A percentile compares a stretch with the other conserved stretches of the same genome.
Evolutionary conservation across 2,113 vertebrate species (phyloP).

Genomic region (Erinaceus europaeus): DNA sequence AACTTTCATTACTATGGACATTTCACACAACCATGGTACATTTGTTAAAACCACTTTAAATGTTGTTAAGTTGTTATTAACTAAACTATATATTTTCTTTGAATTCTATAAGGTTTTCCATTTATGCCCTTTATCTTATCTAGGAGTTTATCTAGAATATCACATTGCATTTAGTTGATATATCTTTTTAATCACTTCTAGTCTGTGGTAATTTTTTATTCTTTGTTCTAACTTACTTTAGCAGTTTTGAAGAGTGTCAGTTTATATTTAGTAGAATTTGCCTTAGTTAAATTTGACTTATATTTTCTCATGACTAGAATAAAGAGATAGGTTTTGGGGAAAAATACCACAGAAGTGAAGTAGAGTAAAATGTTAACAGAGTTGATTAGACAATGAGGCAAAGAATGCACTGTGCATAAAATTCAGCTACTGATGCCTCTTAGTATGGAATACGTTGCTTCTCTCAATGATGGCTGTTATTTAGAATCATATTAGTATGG

Average conservation of each 20-base stretch:
- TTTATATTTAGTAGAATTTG: background rate
- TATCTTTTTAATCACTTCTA: background rate
- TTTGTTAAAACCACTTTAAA: background rate
- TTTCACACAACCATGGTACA: background rate
- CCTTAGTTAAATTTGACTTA: constrained; percentile 29
- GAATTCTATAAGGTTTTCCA: background rate
- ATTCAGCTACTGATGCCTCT: background rate
- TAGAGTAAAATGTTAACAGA: background rate
- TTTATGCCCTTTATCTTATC: background rate
- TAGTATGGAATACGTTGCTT: background rate
- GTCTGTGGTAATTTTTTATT: background rate
- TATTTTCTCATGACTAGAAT: constrained; percentile 16
- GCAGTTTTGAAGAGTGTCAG: background rate
- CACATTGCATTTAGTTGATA: background rate
- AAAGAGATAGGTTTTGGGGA: background rate
- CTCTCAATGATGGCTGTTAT: background rate
- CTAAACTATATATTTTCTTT: constrained; percentile 12
- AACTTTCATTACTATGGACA: background rate
- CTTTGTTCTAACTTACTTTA: constrained; percentile 3
- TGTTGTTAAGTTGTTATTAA: background rate
- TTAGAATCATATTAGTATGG: background rate
- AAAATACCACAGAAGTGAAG: background rate
- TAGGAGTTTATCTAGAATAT: background rate
- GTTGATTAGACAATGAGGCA: background rate
- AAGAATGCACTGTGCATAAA: background rate